Evolutionary conservation across 2,113 vertebrate species (phyloP).

Genomic region (Eptatretus burgeri): DNA sequence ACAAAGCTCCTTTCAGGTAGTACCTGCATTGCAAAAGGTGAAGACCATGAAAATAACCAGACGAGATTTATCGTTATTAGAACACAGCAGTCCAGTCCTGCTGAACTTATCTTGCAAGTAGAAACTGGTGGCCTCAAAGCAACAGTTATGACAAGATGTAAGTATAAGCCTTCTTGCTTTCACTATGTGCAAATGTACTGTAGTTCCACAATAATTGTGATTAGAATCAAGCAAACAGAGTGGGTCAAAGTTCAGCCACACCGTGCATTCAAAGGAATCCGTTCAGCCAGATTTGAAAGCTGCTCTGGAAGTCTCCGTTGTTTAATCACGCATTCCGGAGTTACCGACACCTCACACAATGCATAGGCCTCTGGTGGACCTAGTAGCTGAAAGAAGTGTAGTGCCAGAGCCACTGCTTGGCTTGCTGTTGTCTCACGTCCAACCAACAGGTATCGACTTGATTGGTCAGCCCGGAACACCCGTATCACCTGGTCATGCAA

Average conservation of each 20-base stretch:
- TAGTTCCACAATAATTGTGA: no score
- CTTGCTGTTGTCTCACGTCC: constrained; percentile 89
- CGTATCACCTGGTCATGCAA: constrained; percentile 72
- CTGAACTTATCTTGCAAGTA: no score
- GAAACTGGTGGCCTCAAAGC: no score
- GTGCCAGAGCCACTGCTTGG: constrained; percentile 73
- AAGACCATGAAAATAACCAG: not conserved
- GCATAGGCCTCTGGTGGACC: constrained; percentile 58
- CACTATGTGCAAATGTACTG: no score
- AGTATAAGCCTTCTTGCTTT: no score
- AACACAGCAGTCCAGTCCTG: no score
- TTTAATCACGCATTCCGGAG: constrained; percentile 84
- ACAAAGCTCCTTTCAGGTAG: constrained; percentile 97
- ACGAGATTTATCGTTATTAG: no score
- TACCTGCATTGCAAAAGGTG: constrained; percentile 26
- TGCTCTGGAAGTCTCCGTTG: constrained; percentile 75
- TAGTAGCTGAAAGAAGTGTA: constrained; percentile 71
- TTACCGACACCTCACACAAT: constrained; percentile 78
- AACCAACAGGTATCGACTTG: constrained; percentile 96
- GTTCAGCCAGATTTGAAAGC: constrained; percentile 74
- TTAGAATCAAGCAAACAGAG: no score
- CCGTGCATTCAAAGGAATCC: constrained; percentile 90
- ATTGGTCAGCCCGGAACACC: constrained; percentile 89
- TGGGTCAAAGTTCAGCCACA: constrained; percentile 12
- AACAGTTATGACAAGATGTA: no score